Percentiles rank a stretch among this genome's conserved stretches.
Conservation (phyloP, 92 coral and sea anemone species). For the Paramuricea clavata region DNA sequence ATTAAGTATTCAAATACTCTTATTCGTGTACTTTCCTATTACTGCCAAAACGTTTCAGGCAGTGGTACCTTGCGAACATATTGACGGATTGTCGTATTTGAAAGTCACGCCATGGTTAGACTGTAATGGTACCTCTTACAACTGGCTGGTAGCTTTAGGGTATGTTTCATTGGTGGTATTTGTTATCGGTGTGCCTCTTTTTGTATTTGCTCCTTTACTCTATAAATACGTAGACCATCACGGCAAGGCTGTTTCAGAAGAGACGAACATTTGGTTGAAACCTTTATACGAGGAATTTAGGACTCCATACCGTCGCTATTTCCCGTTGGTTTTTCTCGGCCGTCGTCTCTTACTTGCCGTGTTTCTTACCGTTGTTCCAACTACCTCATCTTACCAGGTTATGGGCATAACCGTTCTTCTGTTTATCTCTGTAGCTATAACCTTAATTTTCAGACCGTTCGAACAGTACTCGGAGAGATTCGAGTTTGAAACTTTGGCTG, state of each 20-base stretch:
- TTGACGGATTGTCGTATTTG: too few species aligned
- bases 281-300: constrained; percentile 70
- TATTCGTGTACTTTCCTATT: too few species aligned
- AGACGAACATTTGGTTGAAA: constrained; percentile 67
- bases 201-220: constrained; percentile 73
- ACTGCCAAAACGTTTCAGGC: constrained; percentile 70
- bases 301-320: constrained; percentile 61
- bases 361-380: too few species aligned
- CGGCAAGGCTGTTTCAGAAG: constrained; percentile 19
- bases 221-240: constrained; percentile 29
- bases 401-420: constrained; percentile 55
- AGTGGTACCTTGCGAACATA: constrained; percentile 68
- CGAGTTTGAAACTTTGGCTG: too few species aligned
- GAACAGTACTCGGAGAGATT: too few species aligned
- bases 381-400: constrained; percentile 75
- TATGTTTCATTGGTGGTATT: constrained; percentile 64
- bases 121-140: too few species aligned
- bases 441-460: too few species aligned
- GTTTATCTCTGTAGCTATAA: too few species aligned
- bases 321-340: too few species aligned
- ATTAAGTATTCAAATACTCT: too few species aligned
- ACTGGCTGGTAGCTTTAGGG: constrained; percentile 57
- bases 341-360: too few species aligned
- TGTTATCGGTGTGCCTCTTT: constrained; percentile 78
- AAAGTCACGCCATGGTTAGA: too few species aligned